Conservation (phyloP, 1,140 invertebrate species). For the Zaprionus tsacasi region DNA sequence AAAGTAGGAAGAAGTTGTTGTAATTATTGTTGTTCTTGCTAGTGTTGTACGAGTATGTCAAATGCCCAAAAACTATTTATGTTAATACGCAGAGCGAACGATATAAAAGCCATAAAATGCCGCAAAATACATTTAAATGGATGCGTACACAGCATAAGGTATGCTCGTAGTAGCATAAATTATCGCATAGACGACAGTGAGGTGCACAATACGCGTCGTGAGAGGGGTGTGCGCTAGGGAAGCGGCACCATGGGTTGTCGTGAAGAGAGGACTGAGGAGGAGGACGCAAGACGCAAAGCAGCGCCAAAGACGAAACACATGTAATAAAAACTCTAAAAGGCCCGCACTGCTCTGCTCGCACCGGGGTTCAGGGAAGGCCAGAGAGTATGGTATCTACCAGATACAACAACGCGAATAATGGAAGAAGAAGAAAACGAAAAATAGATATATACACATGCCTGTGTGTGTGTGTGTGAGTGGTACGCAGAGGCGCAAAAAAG, state of each 20-base stretch:
- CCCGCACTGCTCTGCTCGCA: slow-evolving; percentile 32
- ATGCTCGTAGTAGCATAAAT: slow-evolving; percentile 45
- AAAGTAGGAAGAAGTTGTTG: slow-evolving; percentile 20
- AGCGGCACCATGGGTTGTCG: too few relatives aligned
- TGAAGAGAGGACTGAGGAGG: too few relatives aligned
- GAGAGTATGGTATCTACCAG: slow-evolving; percentile 26
- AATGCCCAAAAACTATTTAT: slow-evolving; percentile 41
- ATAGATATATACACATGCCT: slow-evolving; percentile 4
- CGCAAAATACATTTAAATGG: slow-evolving; percentile 59
- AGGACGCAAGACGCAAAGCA: slow-evolving; percentile 2
- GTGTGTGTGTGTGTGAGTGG: background rate
- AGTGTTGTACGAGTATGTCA: slow-evolving; percentile 30
- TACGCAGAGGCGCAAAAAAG: slow-evolving; percentile 21
- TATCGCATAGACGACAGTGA: slow-evolving; percentile 16
- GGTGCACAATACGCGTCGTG: background rate
- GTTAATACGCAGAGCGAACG: slow-evolving; percentile 43
- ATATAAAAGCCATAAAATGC: slow-evolving; percentile 58
- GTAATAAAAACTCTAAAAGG: slow-evolving; percentile 65
- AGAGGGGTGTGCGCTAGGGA: background rate
- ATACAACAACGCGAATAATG: slow-evolving; percentile 20
- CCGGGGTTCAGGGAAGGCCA: slow-evolving; percentile 43
- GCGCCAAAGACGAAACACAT: slow-evolving; percentile 47
- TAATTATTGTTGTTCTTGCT: slow-evolving; percentile 27
- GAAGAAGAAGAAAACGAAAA: slow-evolving; percentile 20
- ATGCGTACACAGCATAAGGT: slow-evolving; percentile 41